Evolutionary conservation across 2,797 vertebrate genomes (phyloP).

Genomic region (Takifugu rubripes): DNA sequence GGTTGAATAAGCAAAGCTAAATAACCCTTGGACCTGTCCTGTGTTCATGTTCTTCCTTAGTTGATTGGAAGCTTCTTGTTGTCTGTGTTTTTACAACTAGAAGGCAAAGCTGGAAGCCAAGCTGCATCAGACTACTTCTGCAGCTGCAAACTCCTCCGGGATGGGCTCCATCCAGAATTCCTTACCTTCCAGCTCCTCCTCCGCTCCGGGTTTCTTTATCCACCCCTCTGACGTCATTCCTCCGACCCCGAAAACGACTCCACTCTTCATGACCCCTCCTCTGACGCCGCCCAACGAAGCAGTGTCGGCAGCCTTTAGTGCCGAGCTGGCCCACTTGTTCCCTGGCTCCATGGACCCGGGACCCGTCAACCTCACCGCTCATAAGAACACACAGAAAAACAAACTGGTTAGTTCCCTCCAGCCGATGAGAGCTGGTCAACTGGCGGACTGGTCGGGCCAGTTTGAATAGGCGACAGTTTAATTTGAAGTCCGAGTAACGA

Average conservation of each 20-base stretch:
- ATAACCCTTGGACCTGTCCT: no score
- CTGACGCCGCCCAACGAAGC: conserved; percentile 97
- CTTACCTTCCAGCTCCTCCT: conserved; percentile 91
- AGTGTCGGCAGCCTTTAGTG: conserved; percentile 93
- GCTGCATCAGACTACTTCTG: conserved; percentile 96
- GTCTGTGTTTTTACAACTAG: conserved; percentile 65
- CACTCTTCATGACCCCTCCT: conserved; percentile 98
- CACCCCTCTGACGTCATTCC: conserved; percentile 98
- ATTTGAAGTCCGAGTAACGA: no score
- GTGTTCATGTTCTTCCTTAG: no score
- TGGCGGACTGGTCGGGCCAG: no score
- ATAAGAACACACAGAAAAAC: conserved; percentile 90
- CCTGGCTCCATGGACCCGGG: conserved; percentile 92
- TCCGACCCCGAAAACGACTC: conserved; percentile 97
- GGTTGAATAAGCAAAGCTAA: no score
- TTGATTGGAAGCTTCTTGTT: not conserved
- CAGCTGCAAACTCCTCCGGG: conserved; percentile 82
- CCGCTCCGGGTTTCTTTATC: conserved; percentile 95
- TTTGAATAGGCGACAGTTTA: no score
- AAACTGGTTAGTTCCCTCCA: conserved; percentile 83
- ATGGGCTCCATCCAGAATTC: conserved; percentile 93
- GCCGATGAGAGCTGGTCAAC: not conserved
- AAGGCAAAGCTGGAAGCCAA: conserved; percentile 99
- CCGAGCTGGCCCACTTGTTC: conserved; percentile 95
- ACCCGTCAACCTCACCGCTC: conserved; percentile 91